A percentile compares a stretch with the other conserved stretches of the same genome.
Conservation (phyloP, 2,797 vertebrate genomes). For the Pyrrhura leucotis region DNA sequence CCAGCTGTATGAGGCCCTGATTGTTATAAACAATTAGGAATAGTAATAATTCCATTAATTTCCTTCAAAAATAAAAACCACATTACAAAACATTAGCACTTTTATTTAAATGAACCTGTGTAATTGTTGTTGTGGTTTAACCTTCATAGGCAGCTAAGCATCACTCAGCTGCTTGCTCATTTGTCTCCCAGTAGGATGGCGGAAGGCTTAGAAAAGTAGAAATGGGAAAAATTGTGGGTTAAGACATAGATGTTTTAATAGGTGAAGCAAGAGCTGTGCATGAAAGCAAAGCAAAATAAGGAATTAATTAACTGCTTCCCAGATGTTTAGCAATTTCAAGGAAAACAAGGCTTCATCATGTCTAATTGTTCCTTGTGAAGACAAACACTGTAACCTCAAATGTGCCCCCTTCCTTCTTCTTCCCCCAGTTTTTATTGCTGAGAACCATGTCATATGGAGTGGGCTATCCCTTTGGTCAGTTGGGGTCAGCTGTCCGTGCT, state of each 20-base stretch:
- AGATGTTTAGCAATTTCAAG: not conserved
- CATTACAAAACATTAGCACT: not conserved
- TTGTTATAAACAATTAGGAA: not conserved
- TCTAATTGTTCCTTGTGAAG: not conserved
- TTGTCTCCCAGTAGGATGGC: not conserved
- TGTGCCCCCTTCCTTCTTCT: not conserved
- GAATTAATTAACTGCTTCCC: not conserved
- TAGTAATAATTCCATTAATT: not conserved
- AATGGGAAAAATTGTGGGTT: not conserved
- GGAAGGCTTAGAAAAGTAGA: not conserved
- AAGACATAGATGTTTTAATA: not conserved
- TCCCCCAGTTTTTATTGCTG: not conserved
- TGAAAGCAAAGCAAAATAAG: not conserved
- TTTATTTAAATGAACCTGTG: not conserved
- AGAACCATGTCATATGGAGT: accelerated
- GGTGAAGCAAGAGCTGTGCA: not conserved
- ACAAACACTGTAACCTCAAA: not conserved
- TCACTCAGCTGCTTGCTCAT: not conserved
- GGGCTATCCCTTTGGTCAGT: not conserved
- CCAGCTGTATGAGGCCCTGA: not conserved
- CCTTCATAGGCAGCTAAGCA: not conserved
- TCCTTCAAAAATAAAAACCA: not conserved
- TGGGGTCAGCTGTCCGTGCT: not conserved
- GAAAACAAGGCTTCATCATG: not conserved
- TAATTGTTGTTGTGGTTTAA: not conserved